Evolutionary conservation across 2,113 vertebrate genomes (phyloP), one percentile per base, ranked within the genome.

Genomic region (Taxidea taxus): DNA sequence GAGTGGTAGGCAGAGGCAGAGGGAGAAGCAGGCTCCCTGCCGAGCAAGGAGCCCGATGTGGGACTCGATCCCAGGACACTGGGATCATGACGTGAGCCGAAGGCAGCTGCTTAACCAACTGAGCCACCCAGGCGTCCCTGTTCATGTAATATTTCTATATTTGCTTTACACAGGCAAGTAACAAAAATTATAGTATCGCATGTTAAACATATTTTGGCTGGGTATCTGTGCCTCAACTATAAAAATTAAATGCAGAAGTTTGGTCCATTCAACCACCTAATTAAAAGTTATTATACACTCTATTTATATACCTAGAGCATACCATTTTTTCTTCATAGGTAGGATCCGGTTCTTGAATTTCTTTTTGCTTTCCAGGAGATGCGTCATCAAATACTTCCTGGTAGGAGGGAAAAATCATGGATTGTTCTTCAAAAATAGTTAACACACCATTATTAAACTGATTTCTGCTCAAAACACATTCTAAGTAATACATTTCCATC

Each of bases 271-370:
- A 78, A 89, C 51, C 29, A 95, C 16, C 29, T 75, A 62, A 75
- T 11, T 49, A 90, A 94, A 84, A 77, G 25, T 54, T 74, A 56
- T 44, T 62, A 87, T 9, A 85, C 54, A 89, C 37, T 81, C 13
- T 80, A 85, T 74, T 88, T 31, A 66, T 7, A 54, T 44, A 12
- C 15, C 13, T 72, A 95, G 42, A 92, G 97, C 98, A 98, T 99
- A 99, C 99, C 99, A 99, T 99, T 99, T 99, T 99, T 98, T 99
- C 99, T 98, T 99, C 99, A 72, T 99, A 99, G 0, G 99, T 99
- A 49, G 99, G 99, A 96, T 99, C 98, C 94, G 98, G 98, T 98
- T 99, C 99, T 90, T 98, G 98, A 44, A 98, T 98, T 98, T 99
- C 99, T 94, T 99, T 99, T 97, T 99, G 98, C 95, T 99, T 99